Evolutionary conservation across 2,888 invertebrate species (phyloP), one percentile per base, ranked within the genome.

Genomic region (Papilio demoleus): DNA sequence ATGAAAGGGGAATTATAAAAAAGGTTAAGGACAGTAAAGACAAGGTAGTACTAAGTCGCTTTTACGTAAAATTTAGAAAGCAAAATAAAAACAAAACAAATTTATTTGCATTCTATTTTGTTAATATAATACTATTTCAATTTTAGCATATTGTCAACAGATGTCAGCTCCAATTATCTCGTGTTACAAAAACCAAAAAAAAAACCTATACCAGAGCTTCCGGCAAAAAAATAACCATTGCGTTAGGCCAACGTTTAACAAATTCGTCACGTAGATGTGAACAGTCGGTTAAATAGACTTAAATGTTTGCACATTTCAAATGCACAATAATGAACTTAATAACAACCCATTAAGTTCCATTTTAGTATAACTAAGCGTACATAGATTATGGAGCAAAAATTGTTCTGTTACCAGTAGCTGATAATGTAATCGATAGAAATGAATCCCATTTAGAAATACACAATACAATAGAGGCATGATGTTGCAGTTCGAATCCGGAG

Each of bases 381-480:
- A 50, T 34, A 50, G 17, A 45, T 58, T 65, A 74, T 58, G 72
- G 67, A 76, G 71, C 71, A 72, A 71, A 70, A 71, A 38, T 22
- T 31, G 67, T 70, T 71, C 70, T 69, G 74, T 71, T 72, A 70
- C 81, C 81, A 76, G 87, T 86, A 87, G 85, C 85, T 76, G 77
- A 85, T 81, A 85, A 81, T 81, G 79, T 79, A 82, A 85, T 86
- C 84, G 83, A 88, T 86, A 85, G 74, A 76, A 81, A 82, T 82
- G 83, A 81, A 83, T 84, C 77, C 83, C 81, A 83, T 87, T 85
- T 81, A 77, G 83, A 80, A 83, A 80, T 80, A 81, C 81, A 77
- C 76, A 73, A 71, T 69, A 84, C 83, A 87, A 84, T 79, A 77
- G 78, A 65, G 72, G 75, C 76, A 83, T 88, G 88, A 88, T 80